Conservation (phyloP, 37 sponge, comb jelly and placozoan genomes). For the Aplysina aerophoba region DNA sequence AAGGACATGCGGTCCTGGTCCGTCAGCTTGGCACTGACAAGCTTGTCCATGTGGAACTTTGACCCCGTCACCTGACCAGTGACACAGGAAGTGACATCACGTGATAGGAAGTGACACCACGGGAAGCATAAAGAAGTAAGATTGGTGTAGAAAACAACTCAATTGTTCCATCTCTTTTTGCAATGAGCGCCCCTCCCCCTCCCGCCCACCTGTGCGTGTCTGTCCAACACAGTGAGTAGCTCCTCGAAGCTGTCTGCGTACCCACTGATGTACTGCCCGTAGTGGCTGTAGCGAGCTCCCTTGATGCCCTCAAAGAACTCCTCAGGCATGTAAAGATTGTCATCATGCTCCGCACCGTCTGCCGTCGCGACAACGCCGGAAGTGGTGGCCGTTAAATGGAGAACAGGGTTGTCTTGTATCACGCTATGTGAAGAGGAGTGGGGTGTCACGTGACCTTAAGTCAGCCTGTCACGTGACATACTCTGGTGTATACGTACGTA, state of each 20-base stretch:
- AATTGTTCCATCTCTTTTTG: no score
- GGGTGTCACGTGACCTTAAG: no score
- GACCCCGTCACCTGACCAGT: constrained; percentile 7
- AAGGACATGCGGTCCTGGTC: constrained; percentile 29
- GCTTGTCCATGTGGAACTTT: constrained; percentile 34
- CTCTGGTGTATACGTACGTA: no score
- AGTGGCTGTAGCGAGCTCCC: constrained; percentile 43
- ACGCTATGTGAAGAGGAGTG: constrained; percentile 5
- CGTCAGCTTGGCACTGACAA: constrained; percentile 10
- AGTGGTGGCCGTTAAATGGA: constrained; percentile 27
- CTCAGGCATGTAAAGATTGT: constrained; percentile 27
- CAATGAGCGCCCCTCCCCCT: constrained; percentile 2
- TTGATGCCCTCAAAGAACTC: constrained; percentile 25
- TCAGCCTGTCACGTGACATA: no score
- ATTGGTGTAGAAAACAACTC: no score
- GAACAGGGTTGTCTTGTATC: constrained; percentile 26
- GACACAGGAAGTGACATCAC: no score
- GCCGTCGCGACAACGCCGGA: neutral
- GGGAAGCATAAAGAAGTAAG: no score
- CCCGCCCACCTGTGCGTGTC: constrained; percentile 10
- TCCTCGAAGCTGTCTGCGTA: constrained; percentile 67
- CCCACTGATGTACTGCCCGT: constrained; percentile 70
- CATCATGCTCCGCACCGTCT: constrained; percentile 8
- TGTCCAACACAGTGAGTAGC: constrained; percentile 63
- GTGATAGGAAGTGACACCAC: no score